phyloP scores from a whole-genome alignment of 2,888 invertebrate genomes.

The Alviniconcha strummeri region DNA sequence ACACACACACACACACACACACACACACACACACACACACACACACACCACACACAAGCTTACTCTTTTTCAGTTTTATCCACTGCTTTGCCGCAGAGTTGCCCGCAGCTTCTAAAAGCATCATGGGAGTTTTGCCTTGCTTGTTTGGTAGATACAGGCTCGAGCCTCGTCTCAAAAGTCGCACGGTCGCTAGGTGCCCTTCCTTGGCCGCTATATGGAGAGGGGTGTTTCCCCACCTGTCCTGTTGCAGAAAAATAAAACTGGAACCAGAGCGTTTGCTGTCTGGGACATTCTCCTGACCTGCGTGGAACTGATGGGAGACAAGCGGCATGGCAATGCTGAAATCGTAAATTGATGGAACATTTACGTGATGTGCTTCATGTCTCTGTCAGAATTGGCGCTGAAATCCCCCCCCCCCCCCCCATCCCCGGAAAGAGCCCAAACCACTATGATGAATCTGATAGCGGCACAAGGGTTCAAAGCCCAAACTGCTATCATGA shows the following conservation, averaged over 20 bases:
- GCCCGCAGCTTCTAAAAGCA: conserved; percentile 24
- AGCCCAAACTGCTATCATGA: too few species aligned
- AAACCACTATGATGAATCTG: too few species aligned
- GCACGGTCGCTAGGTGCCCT: conserved; percentile 34
- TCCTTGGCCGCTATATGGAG: conserved; percentile 37
- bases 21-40: conserved; percentile 7
- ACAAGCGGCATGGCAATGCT: too few species aligned
- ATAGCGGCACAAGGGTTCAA: too few species aligned
- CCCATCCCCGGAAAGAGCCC: background rate
- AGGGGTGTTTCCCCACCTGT: conserved; percentile 38
- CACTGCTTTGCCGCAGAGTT: conserved; percentile 30
- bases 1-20: conserved; percentile 15
- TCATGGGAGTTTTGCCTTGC: conserved; percentile 24
- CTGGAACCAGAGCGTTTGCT: too few species aligned
- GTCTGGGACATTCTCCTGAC: too few species aligned
- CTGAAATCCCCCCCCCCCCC: background rate
- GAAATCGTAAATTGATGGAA: too few species aligned
- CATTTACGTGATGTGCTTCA: background rate
- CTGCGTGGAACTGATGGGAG: too few species aligned
- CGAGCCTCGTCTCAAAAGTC: conserved; percentile 30
- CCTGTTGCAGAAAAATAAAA: conserved; percentile 12
- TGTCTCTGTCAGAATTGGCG: background rate
- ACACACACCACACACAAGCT: background rate
- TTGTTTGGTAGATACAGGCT: conserved; percentile 20
- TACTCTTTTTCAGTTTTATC: conserved; percentile 9